Percentiles rank a stretch among this genome's conserved stretches.
These are phyloP conservation scores for Aradophagus sp. DNA, from an alignment of 1,140 invertebrate genomes.

Conservation along the genomic window DNA sequence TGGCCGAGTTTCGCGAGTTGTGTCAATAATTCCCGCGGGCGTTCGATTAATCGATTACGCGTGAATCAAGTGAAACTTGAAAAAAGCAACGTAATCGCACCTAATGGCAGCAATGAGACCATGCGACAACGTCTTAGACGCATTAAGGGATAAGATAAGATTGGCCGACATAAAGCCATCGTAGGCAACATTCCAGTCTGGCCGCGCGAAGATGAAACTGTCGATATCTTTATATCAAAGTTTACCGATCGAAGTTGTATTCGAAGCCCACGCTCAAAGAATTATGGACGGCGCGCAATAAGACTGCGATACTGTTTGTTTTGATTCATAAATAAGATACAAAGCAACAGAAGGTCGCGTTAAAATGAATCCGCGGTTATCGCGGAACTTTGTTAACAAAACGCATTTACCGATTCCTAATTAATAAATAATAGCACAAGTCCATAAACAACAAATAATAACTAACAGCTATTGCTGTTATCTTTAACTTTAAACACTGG, in stretches of 20 bases:
- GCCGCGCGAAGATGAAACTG: slow-evolving; percentile 14
- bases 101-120: slow-evolving; percentile 32
- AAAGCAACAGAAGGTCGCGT: too few species aligned
- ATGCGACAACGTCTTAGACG: slow-evolving; percentile 57
- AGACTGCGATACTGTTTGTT: too few species aligned
- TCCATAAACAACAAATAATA: too few species aligned
- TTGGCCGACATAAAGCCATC: slow-evolving; percentile 59
- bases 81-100: slow-evolving; percentile 18
- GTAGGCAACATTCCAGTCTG: slow-evolving; percentile 19
- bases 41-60: slow-evolving; percentile 21
- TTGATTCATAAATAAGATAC: too few species aligned
- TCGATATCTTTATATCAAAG: slow-evolving; percentile 41
- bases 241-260: slow-evolving; percentile 28
- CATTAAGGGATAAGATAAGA: slow-evolving; percentile 70
- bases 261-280: too few species aligned
- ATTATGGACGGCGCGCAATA: too few species aligned
- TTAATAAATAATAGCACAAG: too few species aligned
- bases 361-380: too few species aligned
- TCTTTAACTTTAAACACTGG: too few species aligned
- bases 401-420: too few species aligned
- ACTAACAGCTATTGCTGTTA: too few species aligned
- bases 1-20: background rate
- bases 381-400: too few species aligned
- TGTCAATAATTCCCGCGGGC: slow-evolving; percentile 12
- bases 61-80: slow-evolving; percentile 22